Evolutionary conservation across 1,140 invertebrate species (phyloP).

Genomic region (Ips nitidus): DNA sequence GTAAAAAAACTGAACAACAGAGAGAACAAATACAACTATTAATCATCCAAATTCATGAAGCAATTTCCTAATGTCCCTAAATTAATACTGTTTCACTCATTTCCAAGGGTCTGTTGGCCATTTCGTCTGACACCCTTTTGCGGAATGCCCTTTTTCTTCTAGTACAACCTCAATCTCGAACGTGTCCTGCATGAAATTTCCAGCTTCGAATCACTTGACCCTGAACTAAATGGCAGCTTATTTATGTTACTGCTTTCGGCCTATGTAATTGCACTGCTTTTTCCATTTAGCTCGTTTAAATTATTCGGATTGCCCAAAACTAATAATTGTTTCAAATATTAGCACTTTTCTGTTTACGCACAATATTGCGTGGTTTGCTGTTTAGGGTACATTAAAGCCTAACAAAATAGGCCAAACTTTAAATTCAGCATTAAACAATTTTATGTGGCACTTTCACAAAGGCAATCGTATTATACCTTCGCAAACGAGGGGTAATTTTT

Average conservation of each 20-base stretch:
- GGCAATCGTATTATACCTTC: conserved; percentile 7
- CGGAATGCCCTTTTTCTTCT: background rate
- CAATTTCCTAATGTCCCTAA: conserved; percentile 5
- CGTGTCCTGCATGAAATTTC: conserved; percentile 4
- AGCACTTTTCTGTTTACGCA: too few relatives aligned
- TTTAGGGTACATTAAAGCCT: too few relatives aligned
- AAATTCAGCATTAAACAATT: conserved; percentile 9
- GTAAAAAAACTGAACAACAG: too few relatives aligned
- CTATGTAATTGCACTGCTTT: too few relatives aligned
- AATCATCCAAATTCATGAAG: background rate
- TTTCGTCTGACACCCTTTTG: background rate
- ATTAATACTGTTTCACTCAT: background rate
- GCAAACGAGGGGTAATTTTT: conserved; percentile 18
- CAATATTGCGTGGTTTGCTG: too few relatives aligned
- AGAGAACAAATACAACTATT: too few relatives aligned
- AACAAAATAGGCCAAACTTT: background rate
- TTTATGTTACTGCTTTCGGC: background rate
- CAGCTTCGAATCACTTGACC: background rate
- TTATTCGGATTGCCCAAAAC: too few relatives aligned
- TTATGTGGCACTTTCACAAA: conserved; percentile 15
- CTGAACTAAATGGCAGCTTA: background rate
- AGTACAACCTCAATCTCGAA: conserved; percentile 2
- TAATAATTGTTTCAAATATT: too few relatives aligned
- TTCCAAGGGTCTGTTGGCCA: background rate
- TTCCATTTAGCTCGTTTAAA: too few relatives aligned